Evolutionary conservation across 2,797 vertebrate species (phyloP), one percentile per base, ranked within the genome.

Genomic region (Sebastes oblongus): DNA sequence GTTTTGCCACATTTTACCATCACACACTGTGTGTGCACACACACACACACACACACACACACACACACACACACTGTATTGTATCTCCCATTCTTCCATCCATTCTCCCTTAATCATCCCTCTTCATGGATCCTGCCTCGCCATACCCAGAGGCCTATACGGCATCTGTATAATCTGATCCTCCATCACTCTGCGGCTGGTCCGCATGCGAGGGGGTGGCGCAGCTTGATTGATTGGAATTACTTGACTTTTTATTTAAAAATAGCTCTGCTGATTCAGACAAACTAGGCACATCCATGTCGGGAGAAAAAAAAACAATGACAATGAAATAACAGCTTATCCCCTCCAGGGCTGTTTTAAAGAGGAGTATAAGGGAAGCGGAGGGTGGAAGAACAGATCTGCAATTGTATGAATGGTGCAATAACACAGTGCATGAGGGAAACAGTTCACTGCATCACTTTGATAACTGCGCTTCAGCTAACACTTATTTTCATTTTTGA

Each of bases 171-270:
- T 75, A 82, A 87, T 86, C 83, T 29, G 65, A 84, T 86, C 75
- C 72, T 83, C 81, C 64, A 85, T 89, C 88, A 78, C 70, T 81
- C 77, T 8, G 79, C 14, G 10, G 59, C 78, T 85, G 62, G 50
- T 78, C 76, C 64, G 32, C 5, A 36, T 46, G 75, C 9, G 6
- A 32, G 20, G n/a, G 64, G 73, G 42, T 10, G 72, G 50, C 32
- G 58, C 22, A 42, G 70, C 61, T 50, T 87, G 82, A 91, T 62
- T 86, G 78, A 89, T 84, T 79, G 66, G 77, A 68, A 89, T 72
- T 72, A 62, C 69, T 83, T 74, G 20, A 72, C 59, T 83, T 89
- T 34, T 54, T 4, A 80, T 77, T 78, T 74, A 74, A 86, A 89
- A 89, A 81, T 69, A 82, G 68, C 72, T 74, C 32, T 27, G 81